These are phyloP conservation scores for Apodemia zela DNA, from an alignment of 2,888 invertebrate species.

Conservation along the genomic window DNA sequence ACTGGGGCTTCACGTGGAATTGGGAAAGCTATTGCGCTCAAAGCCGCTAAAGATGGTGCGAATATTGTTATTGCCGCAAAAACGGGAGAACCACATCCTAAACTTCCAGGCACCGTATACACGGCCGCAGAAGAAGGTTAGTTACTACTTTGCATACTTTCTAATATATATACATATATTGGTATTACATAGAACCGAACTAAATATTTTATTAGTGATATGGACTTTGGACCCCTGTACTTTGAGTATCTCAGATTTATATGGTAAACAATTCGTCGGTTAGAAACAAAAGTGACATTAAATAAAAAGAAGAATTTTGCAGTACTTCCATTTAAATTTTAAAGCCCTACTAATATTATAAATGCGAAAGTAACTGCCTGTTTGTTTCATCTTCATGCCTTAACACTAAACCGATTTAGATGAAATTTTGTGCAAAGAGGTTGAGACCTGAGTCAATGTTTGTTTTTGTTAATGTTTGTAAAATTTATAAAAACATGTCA, in stretches of 20 bases:
- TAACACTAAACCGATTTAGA: too few species aligned
- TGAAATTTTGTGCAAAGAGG: too few species aligned
- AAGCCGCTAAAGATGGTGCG: constrained; percentile 95
- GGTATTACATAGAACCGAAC: not conserved
- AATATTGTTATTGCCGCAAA: constrained; percentile 96
- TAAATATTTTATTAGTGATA: not conserved
- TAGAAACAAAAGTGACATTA: too few species aligned
- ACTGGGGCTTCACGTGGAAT: constrained; percentile 98
- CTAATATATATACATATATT: not conserved
- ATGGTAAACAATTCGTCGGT: too few species aligned
- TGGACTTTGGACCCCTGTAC: constrained; percentile 37
- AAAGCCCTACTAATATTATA: too few species aligned
- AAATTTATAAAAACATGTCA: too few species aligned
- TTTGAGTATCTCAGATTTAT: constrained; percentile 22
- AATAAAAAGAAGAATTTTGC: too few species aligned
- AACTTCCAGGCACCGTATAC: constrained; percentile 95
- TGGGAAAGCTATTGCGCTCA: constrained; percentile 96
- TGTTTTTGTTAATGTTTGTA: too few species aligned
- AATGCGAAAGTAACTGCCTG: too few species aligned
- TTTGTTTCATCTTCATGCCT: too few species aligned
- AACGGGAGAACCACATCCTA: constrained; percentile 93
- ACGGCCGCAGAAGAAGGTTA: constrained; percentile 93
- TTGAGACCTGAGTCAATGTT: too few species aligned
- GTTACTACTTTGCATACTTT: constrained; percentile 26
- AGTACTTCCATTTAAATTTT: too few species aligned